phyloP scores from a whole-genome alignment of 2,888 invertebrate species.

The Xestia rhomboidea region DNA sequence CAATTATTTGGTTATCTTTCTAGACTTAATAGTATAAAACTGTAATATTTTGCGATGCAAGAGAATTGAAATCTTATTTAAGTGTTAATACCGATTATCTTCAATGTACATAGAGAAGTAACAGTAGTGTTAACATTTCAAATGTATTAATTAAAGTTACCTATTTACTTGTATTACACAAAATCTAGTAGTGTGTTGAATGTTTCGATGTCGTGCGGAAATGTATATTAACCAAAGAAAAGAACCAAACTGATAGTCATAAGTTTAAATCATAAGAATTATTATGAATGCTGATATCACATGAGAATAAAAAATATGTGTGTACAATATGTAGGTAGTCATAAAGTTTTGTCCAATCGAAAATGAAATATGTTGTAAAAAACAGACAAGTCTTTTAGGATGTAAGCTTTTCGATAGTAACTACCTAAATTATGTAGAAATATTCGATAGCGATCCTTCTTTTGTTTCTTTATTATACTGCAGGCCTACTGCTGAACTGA shows the following conservation, averaged over 20 bases:
- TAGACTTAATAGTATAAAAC: slow-evolving; percentile 82
- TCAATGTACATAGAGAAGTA: slow-evolving; percentile 77
- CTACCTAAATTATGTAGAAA: slow-evolving; percentile 42
- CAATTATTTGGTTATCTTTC: slow-evolving; percentile 82
- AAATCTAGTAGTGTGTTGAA: slow-evolving; percentile 58
- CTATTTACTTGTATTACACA: slow-evolving; percentile 58
- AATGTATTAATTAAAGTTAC: slow-evolving; percentile 64
- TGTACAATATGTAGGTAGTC: slow-evolving; percentile 44
- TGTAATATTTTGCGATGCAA: slow-evolving; percentile 89
- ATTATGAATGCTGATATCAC: slow-evolving; percentile 52
- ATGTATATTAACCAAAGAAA: slow-evolving; percentile 78
- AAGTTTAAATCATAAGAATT: slow-evolving; percentile 65
- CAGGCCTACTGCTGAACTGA: not conserved
- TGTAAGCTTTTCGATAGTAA: slow-evolving; percentile 52
- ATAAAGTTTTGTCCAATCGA: slow-evolving; percentile 60
- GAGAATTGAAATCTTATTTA: slow-evolving; percentile 89
- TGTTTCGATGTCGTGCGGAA: slow-evolving; percentile 68
- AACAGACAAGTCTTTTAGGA: slow-evolving; percentile 47
- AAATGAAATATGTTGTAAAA: slow-evolving; percentile 56
- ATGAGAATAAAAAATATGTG: slow-evolving; percentile 43
- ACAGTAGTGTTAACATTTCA: slow-evolving; percentile 63
- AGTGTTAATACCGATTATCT: slow-evolving; percentile 81
- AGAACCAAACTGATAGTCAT: slow-evolving; percentile 84
- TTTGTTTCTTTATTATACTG: slow-evolving; percentile 40
- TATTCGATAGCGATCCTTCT: slow-evolving; percentile 32